Evolutionary conservation across 2,888 invertebrate genomes (phyloP), one percentile per base, ranked within the genome.

Genomic region (Periphyllus acericola): DNA sequence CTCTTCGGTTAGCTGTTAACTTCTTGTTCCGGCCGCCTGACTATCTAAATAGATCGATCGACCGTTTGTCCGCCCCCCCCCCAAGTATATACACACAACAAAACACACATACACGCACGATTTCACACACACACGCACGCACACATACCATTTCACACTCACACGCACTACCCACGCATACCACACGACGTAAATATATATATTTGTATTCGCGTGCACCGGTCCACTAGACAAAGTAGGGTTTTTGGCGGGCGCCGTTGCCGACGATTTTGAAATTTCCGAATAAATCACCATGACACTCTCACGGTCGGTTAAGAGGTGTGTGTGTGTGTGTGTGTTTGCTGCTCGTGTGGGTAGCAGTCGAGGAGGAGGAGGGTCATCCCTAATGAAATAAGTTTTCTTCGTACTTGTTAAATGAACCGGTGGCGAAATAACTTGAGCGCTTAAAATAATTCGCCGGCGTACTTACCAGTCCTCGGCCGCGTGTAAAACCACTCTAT

Each of bases 31-130:
- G 79, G 72, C 60, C 72, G 72, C 36, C 40, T 40, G 79, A 86
- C 76, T 72, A 80, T 86, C 86, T 60, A 46, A 79, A 79, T 52
- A 86, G 52, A 86, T 86, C 86, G 86, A 86, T 86, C 86, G 86
- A 32, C 60, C 83, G 75, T 75, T 83, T 75, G 75, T 71, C 25
- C 82, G 32, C 46, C 32, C 80, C 46, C 36, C n/a, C 36, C 36
- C 46, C 46, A 1, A n/a, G 6, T 9, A 46, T 19, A 21, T 34
- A 34, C 55, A 3, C 36, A 21, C 14, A 4, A 29, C 29, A 21
- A 29, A 25, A 2, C 55, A 14, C 14, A 5, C 11, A 8, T 25
- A n/a, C 52, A 25, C 34, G 25, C 34, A 5, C 25, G 3, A 4
- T 6, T 3, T 1, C 29, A 21, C 34, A 25, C 55, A 6, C 34